Base-by-base conservation (phyloP, 2,113 vertebrate species). In the Halcyon malimbica region DNA sequence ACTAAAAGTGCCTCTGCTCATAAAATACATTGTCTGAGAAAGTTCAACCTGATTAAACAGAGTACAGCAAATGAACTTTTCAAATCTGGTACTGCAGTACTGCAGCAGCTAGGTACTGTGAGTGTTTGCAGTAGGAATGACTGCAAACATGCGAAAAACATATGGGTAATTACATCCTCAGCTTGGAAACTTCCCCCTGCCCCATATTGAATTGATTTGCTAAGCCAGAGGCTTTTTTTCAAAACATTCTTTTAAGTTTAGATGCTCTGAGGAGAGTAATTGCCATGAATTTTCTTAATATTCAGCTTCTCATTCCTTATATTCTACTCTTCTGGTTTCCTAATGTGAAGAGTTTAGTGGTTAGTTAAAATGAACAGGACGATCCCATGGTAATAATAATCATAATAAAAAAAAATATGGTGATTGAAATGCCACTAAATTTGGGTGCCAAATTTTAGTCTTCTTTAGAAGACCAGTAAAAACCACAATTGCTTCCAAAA, bases 371-470 rank as follows among this genome's bases (percentile, higher is more conserved):
- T 25, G 9, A 75, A 33, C 17, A 62, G 13, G 20, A 60, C 24
- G 70, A 53, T 31, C 24, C 10, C 16, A 11, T 25, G 41, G 12
- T 5, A 35, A 1, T 16, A 63, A 8, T 29, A 74, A 9, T 41
- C 31, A 0, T 13, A 20, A 6, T 42, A 24, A n/a, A 6, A 25
- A 35, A 15, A 51, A 21, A 31, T 39, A 6, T 0, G 1, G 12
- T 9, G 65, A 44, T 5, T 54, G 11, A 56, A 92, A 69, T 53
- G 7, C 9, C 25, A 39, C 11, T 29, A 28, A 37, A 71, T 57
- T 18, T 62, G 28, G 0, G 19, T 46, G 10, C 11, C 4, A 2
- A 8, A 0, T 62, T 76, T 37, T 46, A 44, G 10, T 26, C 5
- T 31, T 2, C 10, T 82, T 60, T 35, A 65, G 39, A 51, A 88